Evolutionary conservation across 2,888 invertebrate species (phyloP), one percentile per base, ranked within the genome.

Genomic region (Abrostola tripartita): DNA sequence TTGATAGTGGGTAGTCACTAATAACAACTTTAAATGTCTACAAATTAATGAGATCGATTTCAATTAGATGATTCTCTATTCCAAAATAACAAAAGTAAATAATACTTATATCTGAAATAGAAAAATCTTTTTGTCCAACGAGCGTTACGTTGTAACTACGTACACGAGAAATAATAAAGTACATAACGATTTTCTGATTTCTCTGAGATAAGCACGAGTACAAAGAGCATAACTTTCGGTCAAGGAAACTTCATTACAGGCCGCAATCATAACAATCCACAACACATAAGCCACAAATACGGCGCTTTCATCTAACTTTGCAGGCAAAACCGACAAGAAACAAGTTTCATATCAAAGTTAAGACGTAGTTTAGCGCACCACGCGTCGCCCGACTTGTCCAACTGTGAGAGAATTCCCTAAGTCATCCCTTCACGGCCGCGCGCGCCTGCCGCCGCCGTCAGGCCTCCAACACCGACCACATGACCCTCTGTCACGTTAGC

Each of bases 311-410:
- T 52, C 52, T 35, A 57, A 57, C 47, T 62, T 56, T 5, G 52
- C 38, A 11, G 12, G 12, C 60, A 52, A 62, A 47, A 56, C 52
- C n/a, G 37, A 37, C 57, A 40, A 57, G 37, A 47, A 62, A 57
- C 56, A 56, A 62, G 52, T 57, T 62, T 52, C 56, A 57, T 57
- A 52, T 49, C 47, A 47, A 62, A 52, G 49, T 40, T 61, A 37
- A 7, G 58, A 6, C 38, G 37, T 11, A 11, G 40, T 11, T 12
- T 2, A 24, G 5, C 53, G 40, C 35, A 41, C 11, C 24, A 40
- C 53, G 40, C 41, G 40, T 35, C 37, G 37, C 12, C 12, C 41
- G 35, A 10, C 35, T 36, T 5, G 53, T 35, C 41, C n/a, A 53
- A 36, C 24, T 53, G n/a, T 41, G n/a, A 14, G 41, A 24, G 8